Evolutionary conservation across 1,140 invertebrate genomes (phyloP), one percentile per base, ranked within the genome.

Genomic region (Bradysia coprophila): DNA sequence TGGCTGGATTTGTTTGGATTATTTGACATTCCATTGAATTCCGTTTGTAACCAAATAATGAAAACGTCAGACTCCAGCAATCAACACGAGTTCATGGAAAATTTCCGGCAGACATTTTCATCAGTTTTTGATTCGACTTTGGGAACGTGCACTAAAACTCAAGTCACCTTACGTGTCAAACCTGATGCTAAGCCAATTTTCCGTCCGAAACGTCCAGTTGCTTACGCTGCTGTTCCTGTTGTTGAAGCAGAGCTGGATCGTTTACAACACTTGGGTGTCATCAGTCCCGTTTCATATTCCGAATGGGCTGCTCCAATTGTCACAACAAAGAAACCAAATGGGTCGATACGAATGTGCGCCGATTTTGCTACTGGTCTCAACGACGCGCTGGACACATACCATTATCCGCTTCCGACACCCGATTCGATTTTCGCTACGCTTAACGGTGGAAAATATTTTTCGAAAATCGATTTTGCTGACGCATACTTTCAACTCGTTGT

Each of bases 221-320:
- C 31, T 16, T 41, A 43, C n/a, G 42, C 31, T 3, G 33, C 43
- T 28, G 3, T 19, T n/a, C 10, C 21, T 4, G 34, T 41, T 28
- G 38, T 46, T 16, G 54, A 60, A 22, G 43, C 46, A 18, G 61
- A 67, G 50, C 47, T 65, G 21, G 50, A 64, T n/a, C 42, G 56
- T 43, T 44, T 67, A 22, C 51, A 52, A 21, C 19, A 39, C 6
- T 46, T 57, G 41, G 52, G 48, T 6, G 46, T 56, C 5, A 41
- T 57, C 3, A 43, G 38, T 10, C 47, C 48, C 11, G 31, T 51
- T 13, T 43, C 48, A n/a, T 49, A 43, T 45, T 50, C 47, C 16
- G 51, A 57, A 9, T 69, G 57, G 60, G 62, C 54, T 5, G 55
- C 61, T 15, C 61, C 62, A 1, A 50, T 71, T 4, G 65, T 68